Percentiles rank a stretch among this genome's conserved stretches.
Evolutionary conservation across 2,797 vertebrate species (phyloP).

Genomic region (Hylomyscus alleni): DNA sequence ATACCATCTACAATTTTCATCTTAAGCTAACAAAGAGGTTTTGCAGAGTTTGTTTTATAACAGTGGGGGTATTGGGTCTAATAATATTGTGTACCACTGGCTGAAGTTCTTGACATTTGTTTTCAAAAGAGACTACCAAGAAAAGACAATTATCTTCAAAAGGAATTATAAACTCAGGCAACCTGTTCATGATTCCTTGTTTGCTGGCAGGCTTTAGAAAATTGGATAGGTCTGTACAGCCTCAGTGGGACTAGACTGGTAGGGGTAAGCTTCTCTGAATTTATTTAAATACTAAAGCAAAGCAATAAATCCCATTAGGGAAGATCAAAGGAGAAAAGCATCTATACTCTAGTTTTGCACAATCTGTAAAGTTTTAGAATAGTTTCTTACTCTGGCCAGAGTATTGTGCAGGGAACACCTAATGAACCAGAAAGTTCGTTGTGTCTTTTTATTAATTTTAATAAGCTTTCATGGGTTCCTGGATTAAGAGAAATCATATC

Average conservation of each 20-base stretch:
- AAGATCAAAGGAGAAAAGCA: slow-evolving; percentile 21
- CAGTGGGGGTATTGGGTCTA: neutral
- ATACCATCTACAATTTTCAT: slow-evolving; percentile 40
- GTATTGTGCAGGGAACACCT: neutral
- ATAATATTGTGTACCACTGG: neutral
- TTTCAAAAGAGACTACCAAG: slow-evolving; percentile 19
- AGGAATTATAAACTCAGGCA: slow-evolving; percentile 5
- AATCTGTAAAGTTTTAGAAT: neutral
- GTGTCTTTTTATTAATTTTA: neutral
- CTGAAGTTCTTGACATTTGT: slow-evolving; percentile 19
- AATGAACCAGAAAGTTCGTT: neutral
- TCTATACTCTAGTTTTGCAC: slow-evolving; percentile 28
- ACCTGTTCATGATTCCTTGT: neutral
- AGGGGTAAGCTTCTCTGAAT: slow-evolving; percentile 12
- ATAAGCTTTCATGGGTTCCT: neutral
- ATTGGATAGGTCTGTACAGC: slow-evolving; percentile 24
- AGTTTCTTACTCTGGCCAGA: slow-evolving; percentile 29
- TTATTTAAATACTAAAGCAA: neutral
- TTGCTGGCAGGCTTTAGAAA: slow-evolving; percentile 26
- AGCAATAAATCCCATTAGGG: slow-evolving; percentile 21
- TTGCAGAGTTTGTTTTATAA: slow-evolving; percentile 50
- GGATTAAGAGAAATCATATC: slow-evolving; percentile 17
- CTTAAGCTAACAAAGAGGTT: slow-evolving; percentile 43
- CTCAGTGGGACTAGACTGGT: slow-evolving; percentile 9
- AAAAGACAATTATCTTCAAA: neutral